These are phyloP conservation scores for Tamandua tetradactyla DNA, from an alignment of 2,797 vertebrate genomes.

Conservation along the genomic window DNA sequence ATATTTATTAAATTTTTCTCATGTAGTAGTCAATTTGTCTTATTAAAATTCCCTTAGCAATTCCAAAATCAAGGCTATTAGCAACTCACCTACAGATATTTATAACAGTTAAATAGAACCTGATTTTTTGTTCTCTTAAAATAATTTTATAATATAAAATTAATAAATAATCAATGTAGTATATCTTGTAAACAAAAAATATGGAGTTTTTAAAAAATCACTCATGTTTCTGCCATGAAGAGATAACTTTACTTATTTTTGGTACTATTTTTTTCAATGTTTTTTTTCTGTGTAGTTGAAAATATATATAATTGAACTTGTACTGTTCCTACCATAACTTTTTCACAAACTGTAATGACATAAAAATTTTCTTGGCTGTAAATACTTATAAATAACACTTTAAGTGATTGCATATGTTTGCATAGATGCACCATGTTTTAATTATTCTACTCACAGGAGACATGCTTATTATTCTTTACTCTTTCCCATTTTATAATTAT, in stretches of 20 bases:
- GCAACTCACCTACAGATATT: neutral
- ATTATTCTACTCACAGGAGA: neutral
- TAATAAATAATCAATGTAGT: neutral
- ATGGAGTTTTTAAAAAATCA: neutral
- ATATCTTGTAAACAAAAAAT: neutral
- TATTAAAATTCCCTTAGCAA: slow-evolving; percentile 50
- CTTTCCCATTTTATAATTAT: neutral
- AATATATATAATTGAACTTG: neutral
- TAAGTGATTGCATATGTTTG: neutral
- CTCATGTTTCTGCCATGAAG: neutral
- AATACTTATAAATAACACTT: neutral
- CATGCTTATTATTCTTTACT: neutral
- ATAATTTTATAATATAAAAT: neutral
- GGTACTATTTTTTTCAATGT: neutral
- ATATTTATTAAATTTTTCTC: slow-evolving; percentile 76
- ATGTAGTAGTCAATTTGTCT: slow-evolving; percentile 71
- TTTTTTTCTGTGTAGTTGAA: neutral
- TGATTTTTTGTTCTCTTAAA: neutral
- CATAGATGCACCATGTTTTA: neutral
- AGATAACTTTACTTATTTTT: neutral
- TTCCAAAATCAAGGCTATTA: slow-evolving; percentile 10
- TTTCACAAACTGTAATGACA: neutral
- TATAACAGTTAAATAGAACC: neutral
- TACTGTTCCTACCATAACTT: neutral
- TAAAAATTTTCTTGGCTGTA: neutral